phyloP scores from a whole-genome alignment of 2,113 vertebrate species.

The Nycticryphes semicollaris region DNA sequence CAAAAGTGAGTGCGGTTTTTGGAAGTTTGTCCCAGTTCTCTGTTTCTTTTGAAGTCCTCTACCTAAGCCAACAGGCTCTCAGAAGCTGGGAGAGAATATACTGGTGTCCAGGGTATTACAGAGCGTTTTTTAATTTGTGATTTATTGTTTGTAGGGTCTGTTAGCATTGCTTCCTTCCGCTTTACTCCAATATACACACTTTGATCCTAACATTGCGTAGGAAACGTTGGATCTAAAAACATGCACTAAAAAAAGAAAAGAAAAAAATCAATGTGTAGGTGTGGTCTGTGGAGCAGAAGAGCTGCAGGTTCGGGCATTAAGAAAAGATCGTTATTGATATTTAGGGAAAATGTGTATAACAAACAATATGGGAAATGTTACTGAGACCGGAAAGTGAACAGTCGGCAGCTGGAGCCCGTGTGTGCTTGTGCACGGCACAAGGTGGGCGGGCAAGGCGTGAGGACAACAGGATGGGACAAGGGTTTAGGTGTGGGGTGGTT shows the following conservation, averaged over 20 bases:
- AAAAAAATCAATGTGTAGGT: accelerated
- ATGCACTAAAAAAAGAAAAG: neutral
- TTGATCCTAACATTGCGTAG: neutral
- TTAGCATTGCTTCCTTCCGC: neutral
- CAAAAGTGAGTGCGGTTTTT: constrained; percentile 82
- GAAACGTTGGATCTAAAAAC: neutral
- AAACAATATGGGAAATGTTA: neutral
- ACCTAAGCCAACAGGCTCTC: neutral
- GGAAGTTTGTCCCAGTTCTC: neutral
- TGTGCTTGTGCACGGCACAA: neutral
- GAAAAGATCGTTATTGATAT: neutral
- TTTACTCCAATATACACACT: neutral
- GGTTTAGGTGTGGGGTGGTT: neutral
- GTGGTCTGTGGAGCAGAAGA: neutral
- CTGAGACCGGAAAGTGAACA: neutral
- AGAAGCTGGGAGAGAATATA: neutral
- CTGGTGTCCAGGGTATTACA: neutral
- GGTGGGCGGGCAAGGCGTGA: neutral
- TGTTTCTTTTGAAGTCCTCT: neutral
- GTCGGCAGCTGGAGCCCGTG: neutral
- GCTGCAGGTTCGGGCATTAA: neutral
- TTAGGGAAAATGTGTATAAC: neutral
- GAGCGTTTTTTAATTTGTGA: neutral
- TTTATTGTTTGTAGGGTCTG: neutral
- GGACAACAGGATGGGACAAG: neutral